Base-by-base conservation (phyloP, 2,888 invertebrate genomes). In the Himalopsyche anomala region DNA sequence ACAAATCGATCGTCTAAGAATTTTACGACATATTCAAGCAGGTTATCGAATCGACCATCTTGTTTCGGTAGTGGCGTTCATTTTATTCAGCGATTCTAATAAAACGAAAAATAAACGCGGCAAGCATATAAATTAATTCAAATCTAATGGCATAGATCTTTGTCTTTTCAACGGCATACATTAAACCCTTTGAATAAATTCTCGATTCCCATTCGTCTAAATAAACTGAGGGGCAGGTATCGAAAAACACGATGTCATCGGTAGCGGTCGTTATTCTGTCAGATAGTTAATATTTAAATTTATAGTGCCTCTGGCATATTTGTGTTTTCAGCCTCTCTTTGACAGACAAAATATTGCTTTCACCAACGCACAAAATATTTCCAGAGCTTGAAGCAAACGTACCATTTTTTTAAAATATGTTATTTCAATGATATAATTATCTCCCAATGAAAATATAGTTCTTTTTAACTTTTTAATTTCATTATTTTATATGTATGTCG, bases 41-140 rank as follows among this genome's bases (percentile, higher is more conserved):
- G 51, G 45, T 86, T 86, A 86, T 86, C 85, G 82, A 74, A 17
- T 69, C 69, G 28, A 38, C 69, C 82, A 87, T 87, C 87, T 87
- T 83, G 83, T 86, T 87, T 86, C 86, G 81, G 81, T 83, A 82
- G 84, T 85, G 85, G 85, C 81, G 54, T 82, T 84, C 74, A 81
- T 86, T 85, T 87, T 85, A 83, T 87, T 85, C 83, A 56, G 36
- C 74, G 38, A 36, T 74, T 74, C 36, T 74, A 74, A 38, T 74
- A 74, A 74, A 83, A 79, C 82, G 11, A 80, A 83, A 85, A 79
- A n/a, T 38, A 79, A 56, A 80, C 51, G 19, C 36, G 81, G 54
- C 56, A 42, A 62, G 74, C 69, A 86, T 81, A 86, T 86, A 86
- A 86, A 86, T 86, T 86, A 83, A 86, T 86, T 85, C 62, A 56